Base-by-base conservation (phyloP, 2,888 invertebrate genomes). In the Cataglyphis cursor region DNA sequence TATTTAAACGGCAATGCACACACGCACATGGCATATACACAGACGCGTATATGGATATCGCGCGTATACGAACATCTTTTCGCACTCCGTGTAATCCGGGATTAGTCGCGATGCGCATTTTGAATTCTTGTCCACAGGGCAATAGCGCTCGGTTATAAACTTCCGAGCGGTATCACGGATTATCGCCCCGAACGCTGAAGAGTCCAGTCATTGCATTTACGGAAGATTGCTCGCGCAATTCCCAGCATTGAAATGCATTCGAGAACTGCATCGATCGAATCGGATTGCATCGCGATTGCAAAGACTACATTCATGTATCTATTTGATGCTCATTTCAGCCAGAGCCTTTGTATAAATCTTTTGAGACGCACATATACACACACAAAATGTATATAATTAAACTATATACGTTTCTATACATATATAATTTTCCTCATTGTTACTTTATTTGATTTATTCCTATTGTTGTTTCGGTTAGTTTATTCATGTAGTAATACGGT, bases 71-170 rank as follows among this genome's bases (percentile, higher is more conserved):
- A 70, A 78, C 78, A 78, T 78, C 78, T 78, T 78, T 78, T 59
- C 70, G 78, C 78, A 78, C 78, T 78, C 35, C 70, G 18, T 78
- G 78, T 78, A 78, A 78, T 70, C 78, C 31, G 44, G 44, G 78
- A 78, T 78, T 70, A 78, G 70, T 59, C 70, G 78, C 31, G 31
- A 31, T 70, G 78, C 59, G 78, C 78, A 78, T 70, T 78, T 78
- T 78, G 70, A 78, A 70, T 78, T 70, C 78, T 51, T 51, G 70
- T 44, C 70, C 44, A 44, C 18, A 21, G 70, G 35, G 70, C 44
- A 66, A 51, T 48, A 38, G 70, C 57, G 44, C 31, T 41, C 41
- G 41, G 78, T 68, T 78, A 78, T 78, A 78, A 78, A 78, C 78
- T 78, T 78, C 12, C 59, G 10, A 21, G 18, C 64, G 24, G 24